Evolutionary conservation across 2,888 invertebrate genomes (phyloP), one percentile per base, ranked within the genome.

Genomic region (Rhimphoctona megacephalus): DNA sequence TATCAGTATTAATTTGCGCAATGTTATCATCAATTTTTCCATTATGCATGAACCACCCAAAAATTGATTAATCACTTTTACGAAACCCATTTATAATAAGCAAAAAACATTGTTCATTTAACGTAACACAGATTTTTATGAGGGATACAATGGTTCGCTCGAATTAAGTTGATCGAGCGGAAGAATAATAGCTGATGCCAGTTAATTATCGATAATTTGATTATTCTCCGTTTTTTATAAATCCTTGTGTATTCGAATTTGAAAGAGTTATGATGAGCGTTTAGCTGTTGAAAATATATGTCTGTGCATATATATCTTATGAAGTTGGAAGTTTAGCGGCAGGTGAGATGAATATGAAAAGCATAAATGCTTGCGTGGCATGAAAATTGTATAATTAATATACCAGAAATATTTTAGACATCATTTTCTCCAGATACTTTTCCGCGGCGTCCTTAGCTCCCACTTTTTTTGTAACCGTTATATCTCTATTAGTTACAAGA

Each of bases 401-500:
- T 76, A 54, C 52, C 64, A 82, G 54, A 85, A 72, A 85, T 83
- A 69, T 80, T 69, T 36, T 54, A 72, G 72, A 79, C 54, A 22
- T 57, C 72, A 30, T 85, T 70, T 76, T 61, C 70, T 46, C 54
- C 70, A 17, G 36, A 52, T 30, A 43, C 43, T 46, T 81, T 74
- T 78, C 49, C 33, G 67, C 22, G 3, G 36, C 78, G 73, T 72
- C 69, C 52, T 57, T 22, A 33, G 46, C 80, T 72, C 77, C 80
- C 77, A 80, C 57, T 49, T 77, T 66, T 57, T 36, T 36, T 54
- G 54, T 64, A 74, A 81, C 81, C 81, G 67, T 85, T 77, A 77
- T 85, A 80, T 85, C 82, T 78, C 74, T 82, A 82, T 84, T 79
- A 84, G 70, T 67, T 61, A 46, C 77, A 64, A 46, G 22, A 76